Base-by-base conservation (phyloP, 2,113 vertebrate genomes). In the Polyodon spathula region DNA sequence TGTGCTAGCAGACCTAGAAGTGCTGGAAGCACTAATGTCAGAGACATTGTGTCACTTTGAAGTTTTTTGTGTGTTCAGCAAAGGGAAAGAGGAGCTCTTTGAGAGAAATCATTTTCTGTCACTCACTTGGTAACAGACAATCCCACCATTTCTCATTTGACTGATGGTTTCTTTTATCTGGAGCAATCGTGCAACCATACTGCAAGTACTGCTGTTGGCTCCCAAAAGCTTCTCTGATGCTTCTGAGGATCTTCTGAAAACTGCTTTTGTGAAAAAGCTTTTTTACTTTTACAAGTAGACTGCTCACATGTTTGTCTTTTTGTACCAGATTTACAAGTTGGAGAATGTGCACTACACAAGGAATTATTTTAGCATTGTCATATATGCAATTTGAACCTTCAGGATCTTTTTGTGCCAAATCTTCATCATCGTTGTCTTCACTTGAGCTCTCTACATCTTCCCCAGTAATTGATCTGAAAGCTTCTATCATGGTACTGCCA, bases 201-300 rank as follows among this genome's bases (percentile, higher is more conserved):
- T 67, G 50, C 61, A 70, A 56, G 58, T 63, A 58, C 64, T 63
- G 46, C 58, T 61, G 61, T 61, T 59, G 54, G 56, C 11, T 8
- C 58, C n/a, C 58, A 66, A 12, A 10, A 69, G 6, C 57, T 43
- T 62, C 40, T 70, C 43, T 27, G 27, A 1, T 27, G 27, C 27
- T 27, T 27, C 3, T 27, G 27, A 54, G 48, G 58, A 70, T 37
- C 57, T 66, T n/a, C 10, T 56, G 60, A 70, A 66, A 10, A 61
- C 57, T 40, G 63, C 63, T 9, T 27, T 27, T 27, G 27, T 27
- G 27, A 27, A 66, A 60, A 43, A 70, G 44, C 37, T 44, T 46
- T 27, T 37, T 40, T 51, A n/a, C 37, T 60, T 52, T 60, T 6
- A 44, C 57, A 44, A 59, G 42, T 14, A 59, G 8, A 16, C 57